A percentile compares a stretch with the other conserved stretches of the same genome.
Evolutionary conservation across 2,888 invertebrate genomes (phyloP).

Genomic region (Drosophila eohydei): DNA sequence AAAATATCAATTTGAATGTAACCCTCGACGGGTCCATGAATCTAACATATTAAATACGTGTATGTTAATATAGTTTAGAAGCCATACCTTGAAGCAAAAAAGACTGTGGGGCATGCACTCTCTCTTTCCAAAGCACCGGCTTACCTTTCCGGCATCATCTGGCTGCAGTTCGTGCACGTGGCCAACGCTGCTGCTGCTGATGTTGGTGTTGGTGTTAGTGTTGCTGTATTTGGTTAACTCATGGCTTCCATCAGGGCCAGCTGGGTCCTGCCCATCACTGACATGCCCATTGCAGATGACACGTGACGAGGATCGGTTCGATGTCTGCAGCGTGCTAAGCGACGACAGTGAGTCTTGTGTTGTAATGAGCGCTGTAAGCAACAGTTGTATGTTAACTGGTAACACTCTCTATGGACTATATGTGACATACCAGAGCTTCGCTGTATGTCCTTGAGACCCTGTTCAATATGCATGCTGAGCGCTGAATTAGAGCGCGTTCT

Average conservation of each 20-base stretch:
- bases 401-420: accelerated
- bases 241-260: constrained; percentile 32
- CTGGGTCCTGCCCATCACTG: constrained; percentile 38
- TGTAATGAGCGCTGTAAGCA: constrained; percentile 59
- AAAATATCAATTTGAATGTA: constrained; percentile 33
- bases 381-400: background rate
- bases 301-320: constrained; percentile 59
- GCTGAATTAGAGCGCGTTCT: constrained; percentile 83
- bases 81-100: constrained; percentile 94
- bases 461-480: constrained; percentile 83
- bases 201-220: constrained; percentile 14
- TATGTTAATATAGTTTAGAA: constrained; percentile 84
- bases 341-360: constrained; percentile 76
- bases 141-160: constrained; percentile 87
- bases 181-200: constrained; percentile 39
- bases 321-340: constrained; percentile 69
- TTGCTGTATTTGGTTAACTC: constrained; percentile 47
- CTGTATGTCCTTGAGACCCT: constrained; percentile 85
- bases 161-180: constrained; percentile 72
- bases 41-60: constrained; percentile 84
- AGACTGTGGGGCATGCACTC: constrained; percentile 93
- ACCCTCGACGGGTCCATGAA: constrained; percentile 39
- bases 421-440: constrained; percentile 82
- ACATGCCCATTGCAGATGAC: constrained; percentile 64
- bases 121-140: constrained; percentile 89